phyloP scores from a whole-genome alignment of 2,113 vertebrate genomes.

The Pipra filicauda region DNA sequence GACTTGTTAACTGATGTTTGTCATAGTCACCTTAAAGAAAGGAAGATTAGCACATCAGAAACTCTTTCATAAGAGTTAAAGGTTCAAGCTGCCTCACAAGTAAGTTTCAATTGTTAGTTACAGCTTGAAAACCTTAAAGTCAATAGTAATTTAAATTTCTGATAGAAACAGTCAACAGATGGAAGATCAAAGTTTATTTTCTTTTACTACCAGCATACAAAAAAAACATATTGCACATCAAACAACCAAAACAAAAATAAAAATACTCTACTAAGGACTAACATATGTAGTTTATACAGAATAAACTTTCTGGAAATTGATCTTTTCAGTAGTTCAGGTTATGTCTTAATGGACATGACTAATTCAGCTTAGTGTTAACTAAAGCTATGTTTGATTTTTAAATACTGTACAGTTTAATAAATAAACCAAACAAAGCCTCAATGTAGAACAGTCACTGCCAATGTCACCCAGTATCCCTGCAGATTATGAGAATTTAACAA shows the following conservation, averaged over 20 bases:
- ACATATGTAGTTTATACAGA: conserved; percentile 86
- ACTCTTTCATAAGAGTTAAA: background rate
- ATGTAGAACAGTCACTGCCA: conserved; percentile 92
- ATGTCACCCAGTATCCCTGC: conserved; percentile 87
- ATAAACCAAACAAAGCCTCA: conserved; percentile 97
- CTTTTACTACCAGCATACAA: conserved; percentile 99
- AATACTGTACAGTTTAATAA: conserved; percentile 99
- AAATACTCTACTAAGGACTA: conserved; percentile 86
- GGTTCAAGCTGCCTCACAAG: background rate
- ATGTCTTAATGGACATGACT: conserved; percentile 86
- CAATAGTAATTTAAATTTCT: conserved; percentile 28
- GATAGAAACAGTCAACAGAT: conserved; percentile 83
- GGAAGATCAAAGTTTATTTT: conserved; percentile 99
- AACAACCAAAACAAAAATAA: conserved; percentile 96
- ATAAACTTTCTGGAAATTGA: conserved; percentile 93
- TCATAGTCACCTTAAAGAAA: background rate
- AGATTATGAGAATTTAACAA: conserved; percentile 83
- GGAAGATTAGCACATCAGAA: background rate
- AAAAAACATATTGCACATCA: conserved; percentile 99
- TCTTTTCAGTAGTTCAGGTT: conserved; percentile 97
- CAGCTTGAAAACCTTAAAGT: background rate
- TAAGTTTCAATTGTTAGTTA: background rate
- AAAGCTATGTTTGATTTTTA: conserved; percentile 92
- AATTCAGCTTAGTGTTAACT: conserved; percentile 92
- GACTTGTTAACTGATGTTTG: background rate